Conservation (phyloP, 2,797 vertebrate genomes). For the Poeciliopsis presidionis region DNA sequence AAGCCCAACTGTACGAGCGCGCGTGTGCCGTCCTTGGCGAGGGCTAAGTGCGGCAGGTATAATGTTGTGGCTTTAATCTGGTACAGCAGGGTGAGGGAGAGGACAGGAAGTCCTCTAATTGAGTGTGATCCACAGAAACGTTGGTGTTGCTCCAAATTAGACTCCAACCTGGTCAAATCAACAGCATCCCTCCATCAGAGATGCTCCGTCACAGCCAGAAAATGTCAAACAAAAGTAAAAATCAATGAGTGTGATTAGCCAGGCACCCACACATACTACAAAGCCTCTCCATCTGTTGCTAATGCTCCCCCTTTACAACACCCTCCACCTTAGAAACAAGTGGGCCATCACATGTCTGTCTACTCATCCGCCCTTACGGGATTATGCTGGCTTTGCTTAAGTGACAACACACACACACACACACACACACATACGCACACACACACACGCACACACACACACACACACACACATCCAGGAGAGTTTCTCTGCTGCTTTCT, state of each 20-base stretch:
- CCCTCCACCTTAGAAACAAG: conserved; percentile 71
- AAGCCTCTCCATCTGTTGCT: conserved; percentile 74
- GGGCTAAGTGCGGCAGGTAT: conserved; percentile 72
- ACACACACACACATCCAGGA: conserved; percentile 7
- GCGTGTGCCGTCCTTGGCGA: conserved; percentile 74
- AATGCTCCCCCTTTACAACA: conserved; percentile 44
- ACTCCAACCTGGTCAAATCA: neutral
- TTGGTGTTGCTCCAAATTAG: conserved; percentile 12
- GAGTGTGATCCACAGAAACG: conserved; percentile 53
- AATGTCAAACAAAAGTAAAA: conserved; percentile 6
- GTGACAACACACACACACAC: conserved; percentile 51
- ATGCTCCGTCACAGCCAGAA: neutral
- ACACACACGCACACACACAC: conserved; percentile 14
- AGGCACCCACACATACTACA: conserved; percentile 49
- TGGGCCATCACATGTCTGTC: conserved; percentile 77
- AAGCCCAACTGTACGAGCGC: neutral
- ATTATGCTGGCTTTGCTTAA: conserved; percentile 79
- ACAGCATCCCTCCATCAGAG: neutral
- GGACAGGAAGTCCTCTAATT: conserved; percentile 76
- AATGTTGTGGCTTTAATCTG: conserved; percentile 75
- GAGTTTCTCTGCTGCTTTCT: conserved; percentile 4
- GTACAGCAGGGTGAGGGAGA: conserved; percentile 51
- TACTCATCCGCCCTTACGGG: conserved; percentile 81
- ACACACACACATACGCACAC: conserved; percentile 3
- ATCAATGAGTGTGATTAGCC: neutral